Evolutionary conservation across 2,113 vertebrate species (phyloP), one percentile per base, ranked within the genome.

Genomic region (Silurus asotus): DNA sequence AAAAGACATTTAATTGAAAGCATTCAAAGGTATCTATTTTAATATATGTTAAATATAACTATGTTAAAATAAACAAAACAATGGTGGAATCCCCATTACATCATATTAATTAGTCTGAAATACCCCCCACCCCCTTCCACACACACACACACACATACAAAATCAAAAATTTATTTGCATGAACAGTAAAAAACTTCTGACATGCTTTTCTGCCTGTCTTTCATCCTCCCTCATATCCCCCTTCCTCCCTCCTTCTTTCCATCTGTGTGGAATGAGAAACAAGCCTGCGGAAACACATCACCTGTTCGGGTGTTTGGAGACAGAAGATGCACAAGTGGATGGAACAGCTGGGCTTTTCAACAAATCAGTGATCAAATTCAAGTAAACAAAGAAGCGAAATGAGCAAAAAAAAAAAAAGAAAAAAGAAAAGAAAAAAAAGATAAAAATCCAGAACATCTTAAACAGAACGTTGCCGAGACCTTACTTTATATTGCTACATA

Each of bases 361-460:
- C 85, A 86, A 89, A 81, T 81, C 82, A 74, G 84, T 86, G 77
- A 86, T 67, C 80, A 84, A 86, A 86, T 86, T 69, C 67, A 64
- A 86, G 77, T 69, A 77, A 86, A 86, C 78, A 84, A 87, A 56
- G 69, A 76, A 61, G 74, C 28, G 61, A 61, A 65, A 83, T 74
- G 2, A 9, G 10, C 45, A 49, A 20, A 9, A 49, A 74, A n/a
- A 14, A 62, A 6, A 62, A 20, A 49, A 75, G 13, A 3, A n/a
- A 48, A 72, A 72, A 37, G 28, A 49, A 20, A 9, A 49, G 49
- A n/a, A 14, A 62, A 6, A 62, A 20, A 49, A 75, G 13, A 4
- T 13, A 48, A 72, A 72, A 37, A 37, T 37, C 37, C 37, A 37
- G 1, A 48, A 20, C 64, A 2, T 28, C 28, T 67, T 28, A 45